These are phyloP conservation scores for Euplexia lucipara DNA, from an alignment of 2,888 invertebrate genomes.

Conservation along the genomic window DNA sequence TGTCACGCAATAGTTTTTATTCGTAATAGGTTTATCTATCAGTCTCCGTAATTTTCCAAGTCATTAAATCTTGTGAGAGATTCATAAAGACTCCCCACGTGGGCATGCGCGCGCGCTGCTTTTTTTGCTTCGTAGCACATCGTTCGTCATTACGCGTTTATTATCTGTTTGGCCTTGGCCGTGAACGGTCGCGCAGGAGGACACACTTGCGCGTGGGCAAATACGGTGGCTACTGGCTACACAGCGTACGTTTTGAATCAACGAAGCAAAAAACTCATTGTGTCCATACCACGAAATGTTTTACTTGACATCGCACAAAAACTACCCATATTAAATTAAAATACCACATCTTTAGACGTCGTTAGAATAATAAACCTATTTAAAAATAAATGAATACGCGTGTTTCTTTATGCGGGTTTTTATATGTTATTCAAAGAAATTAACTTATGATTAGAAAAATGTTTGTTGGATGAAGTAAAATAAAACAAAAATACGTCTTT, in stretches of 20 bases:
- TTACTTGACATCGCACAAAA: slow-evolving; percentile 59
- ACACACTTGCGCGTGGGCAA: slow-evolving; percentile 80
- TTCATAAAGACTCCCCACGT: slow-evolving; percentile 86
- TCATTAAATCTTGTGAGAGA: slow-evolving; percentile 84
- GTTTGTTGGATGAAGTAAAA: slow-evolving; percentile 34
- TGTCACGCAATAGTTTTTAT: slow-evolving; percentile 75
- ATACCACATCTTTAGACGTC: slow-evolving; percentile 54
- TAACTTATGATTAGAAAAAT: slow-evolving; percentile 42
- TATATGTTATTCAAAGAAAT: slow-evolving; percentile 45
- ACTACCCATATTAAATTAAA: slow-evolving; percentile 65
- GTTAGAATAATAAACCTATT: slow-evolving; percentile 56
- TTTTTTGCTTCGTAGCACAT: slow-evolving; percentile 83
- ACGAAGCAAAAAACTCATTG: slow-evolving; percentile 71
- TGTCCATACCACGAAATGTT: slow-evolving; percentile 65
- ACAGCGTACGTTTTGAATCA: slow-evolving; percentile 71
- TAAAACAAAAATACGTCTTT: slow-evolving; percentile 39
- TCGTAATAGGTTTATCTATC: slow-evolving; percentile 73
- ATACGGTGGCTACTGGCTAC: slow-evolving; percentile 71
- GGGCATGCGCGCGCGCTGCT: slow-evolving; percentile 77
- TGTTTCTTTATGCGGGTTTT: slow-evolving; percentile 38
- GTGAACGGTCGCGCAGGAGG: slow-evolving; percentile 87
- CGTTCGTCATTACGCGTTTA: slow-evolving; percentile 87
- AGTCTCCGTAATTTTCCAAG: slow-evolving; percentile 83
- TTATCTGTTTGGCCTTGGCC: slow-evolving; percentile 89
- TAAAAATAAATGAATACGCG: slow-evolving; percentile 34